Evolutionary conservation across 1,140 invertebrate species (phyloP).

Genomic region (Oppia nitens): DNA sequence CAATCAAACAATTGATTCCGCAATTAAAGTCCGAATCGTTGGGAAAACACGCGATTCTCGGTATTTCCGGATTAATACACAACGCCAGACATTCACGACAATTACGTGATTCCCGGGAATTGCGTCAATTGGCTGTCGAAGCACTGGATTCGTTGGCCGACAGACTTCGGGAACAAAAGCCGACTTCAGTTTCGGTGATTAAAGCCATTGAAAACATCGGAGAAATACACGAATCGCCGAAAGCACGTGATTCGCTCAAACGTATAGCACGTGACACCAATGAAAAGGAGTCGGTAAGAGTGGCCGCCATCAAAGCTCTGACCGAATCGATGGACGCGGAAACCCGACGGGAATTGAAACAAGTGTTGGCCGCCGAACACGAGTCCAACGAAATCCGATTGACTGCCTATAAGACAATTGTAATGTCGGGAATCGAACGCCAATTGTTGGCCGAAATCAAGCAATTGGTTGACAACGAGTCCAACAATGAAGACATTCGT

Average conservation of each 20-base stretch:
- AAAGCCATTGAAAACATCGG: slow-evolving; percentile 10
- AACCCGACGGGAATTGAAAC: slow-evolving; percentile 2
- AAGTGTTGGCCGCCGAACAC: neutral
- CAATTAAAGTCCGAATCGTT: neutral
- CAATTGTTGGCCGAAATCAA: slow-evolving; percentile 7
- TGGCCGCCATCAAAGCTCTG: slow-evolving; percentile 9
- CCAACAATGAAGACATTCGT: neutral
- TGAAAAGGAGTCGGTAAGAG: neutral
- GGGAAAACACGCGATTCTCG: neutral
- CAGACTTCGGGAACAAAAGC: neutral
- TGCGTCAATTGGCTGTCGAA: neutral
- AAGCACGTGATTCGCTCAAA: slow-evolving; percentile 6
- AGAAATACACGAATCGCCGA: neutral
- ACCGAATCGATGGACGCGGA: neutral
- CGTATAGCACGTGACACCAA: neutral
- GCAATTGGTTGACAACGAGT: neutral
- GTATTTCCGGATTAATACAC: slow-evolving; percentile 4
- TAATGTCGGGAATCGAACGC: neutral
- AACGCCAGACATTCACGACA: neutral
- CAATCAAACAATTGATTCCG: neutral
- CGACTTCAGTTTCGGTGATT: neutral
- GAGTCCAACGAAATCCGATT: slow-evolving; percentile 10
- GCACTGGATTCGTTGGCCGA: neutral
- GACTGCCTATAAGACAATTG: slow-evolving; percentile 9
- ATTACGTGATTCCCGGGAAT: neutral